phyloP scores from a whole-genome alignment of 2,888 invertebrate species.

The Platycnemis pennipes region DNA sequence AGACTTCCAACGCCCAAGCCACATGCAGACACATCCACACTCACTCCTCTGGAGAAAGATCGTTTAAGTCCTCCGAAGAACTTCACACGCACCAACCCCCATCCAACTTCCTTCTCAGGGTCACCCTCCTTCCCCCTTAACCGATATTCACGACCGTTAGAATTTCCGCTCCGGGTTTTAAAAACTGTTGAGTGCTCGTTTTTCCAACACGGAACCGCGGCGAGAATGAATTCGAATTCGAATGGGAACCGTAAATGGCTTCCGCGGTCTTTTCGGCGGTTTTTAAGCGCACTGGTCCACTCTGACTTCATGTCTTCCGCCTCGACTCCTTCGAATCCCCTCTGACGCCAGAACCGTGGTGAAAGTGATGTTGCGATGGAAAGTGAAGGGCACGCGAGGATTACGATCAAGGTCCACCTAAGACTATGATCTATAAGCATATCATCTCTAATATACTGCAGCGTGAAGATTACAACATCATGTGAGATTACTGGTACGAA shows the following conservation, averaged over 20 bases:
- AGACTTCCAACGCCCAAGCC: not conserved
- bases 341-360: too few species aligned
- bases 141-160: slow-evolving; percentile 35
- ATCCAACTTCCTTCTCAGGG: not conserved
- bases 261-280: not conserved
- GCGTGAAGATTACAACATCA: too few species aligned
- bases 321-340: not conserved
- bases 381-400: too few species aligned
- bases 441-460: too few species aligned
- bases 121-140: not conserved
- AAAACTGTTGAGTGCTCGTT: slow-evolving; percentile 22
- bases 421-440: too few species aligned
- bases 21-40: not conserved
- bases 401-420: too few species aligned
- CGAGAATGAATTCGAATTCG: not conserved
- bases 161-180: not conserved
- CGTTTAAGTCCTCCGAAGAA: not conserved
- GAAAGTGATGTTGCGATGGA: too few species aligned
- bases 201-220: not conserved
- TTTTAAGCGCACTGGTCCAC: not conserved
- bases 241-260: not conserved
- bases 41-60: not conserved
- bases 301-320: not conserved
- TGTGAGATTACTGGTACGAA: too few species aligned
- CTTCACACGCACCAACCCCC: not conserved